Percentiles rank a stretch among this genome's conserved stretches.
Evolutionary conservation across 2,797 vertebrate species (phyloP).

Genomic region (Dendrocincla tyrannina): DNA sequence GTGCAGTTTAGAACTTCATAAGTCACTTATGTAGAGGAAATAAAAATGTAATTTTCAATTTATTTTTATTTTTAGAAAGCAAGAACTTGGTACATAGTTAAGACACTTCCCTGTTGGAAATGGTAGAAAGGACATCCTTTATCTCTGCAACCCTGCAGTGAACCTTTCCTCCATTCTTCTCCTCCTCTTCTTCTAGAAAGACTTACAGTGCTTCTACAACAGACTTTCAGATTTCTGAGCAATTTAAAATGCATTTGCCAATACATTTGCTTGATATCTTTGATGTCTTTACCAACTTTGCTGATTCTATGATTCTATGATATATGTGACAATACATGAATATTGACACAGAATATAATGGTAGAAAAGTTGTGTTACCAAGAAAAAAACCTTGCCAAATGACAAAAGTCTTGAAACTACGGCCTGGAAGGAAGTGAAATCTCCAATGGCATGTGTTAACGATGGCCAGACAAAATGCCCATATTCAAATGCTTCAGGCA

Average conservation of each 20-base stretch:
- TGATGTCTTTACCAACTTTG: not conserved
- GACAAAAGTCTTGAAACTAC: conserved; percentile 3
- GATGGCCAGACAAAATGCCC: conserved; percentile 47
- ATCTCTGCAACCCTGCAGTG: not conserved
- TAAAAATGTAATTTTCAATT: not conserved
- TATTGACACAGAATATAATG: not conserved
- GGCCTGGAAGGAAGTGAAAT: conserved; percentile 41
- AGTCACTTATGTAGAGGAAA: not conserved
- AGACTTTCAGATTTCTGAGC: not conserved
- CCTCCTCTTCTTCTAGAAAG: not conserved
- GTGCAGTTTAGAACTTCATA: not conserved
- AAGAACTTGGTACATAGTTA: not conserved
- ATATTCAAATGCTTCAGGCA: conserved; percentile 59
- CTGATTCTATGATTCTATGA: not conserved
- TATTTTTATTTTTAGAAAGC: not conserved
- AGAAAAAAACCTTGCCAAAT: not conserved
- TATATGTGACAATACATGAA: not conserved
- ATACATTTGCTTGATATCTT: not conserved
- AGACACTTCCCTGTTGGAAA: not conserved
- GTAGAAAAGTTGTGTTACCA: not conserved
- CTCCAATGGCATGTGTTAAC: conserved; percentile 43
- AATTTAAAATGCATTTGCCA: not conserved
- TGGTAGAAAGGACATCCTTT: not conserved
- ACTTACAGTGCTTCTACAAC: not conserved
- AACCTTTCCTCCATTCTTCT: not conserved